A percentile compares a stretch with the other conserved stretches of the same genome.
phyloP scores from a whole-genome alignment of 2,113 vertebrate species.

The Engraulis encrasicolus region DNA sequence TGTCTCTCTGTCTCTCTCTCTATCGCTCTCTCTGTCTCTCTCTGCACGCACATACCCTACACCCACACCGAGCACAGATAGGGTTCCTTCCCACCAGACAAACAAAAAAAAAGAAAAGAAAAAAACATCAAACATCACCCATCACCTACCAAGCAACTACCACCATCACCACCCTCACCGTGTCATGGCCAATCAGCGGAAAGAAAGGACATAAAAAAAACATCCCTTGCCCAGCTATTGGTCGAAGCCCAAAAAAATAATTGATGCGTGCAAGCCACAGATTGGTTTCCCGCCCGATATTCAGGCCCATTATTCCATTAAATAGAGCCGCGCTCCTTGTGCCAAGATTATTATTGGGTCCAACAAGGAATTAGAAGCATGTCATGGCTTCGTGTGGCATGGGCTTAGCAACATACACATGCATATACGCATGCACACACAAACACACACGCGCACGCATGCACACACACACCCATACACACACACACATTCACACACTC shows the following conservation, averaged over 20 bases:
- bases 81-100: no score
- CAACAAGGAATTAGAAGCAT: constrained; percentile 78
- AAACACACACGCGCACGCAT: no score
- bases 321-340: constrained; percentile 70
- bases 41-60: no score
- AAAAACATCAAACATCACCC: neutral
- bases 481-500: no score
- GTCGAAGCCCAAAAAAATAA: constrained; percentile 77
- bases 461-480: no score
- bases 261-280: constrained; percentile 81
- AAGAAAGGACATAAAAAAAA: constrained; percentile 50
- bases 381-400: constrained; percentile 67
- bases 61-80: no score
- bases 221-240: constrained; percentile 69
- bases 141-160: no score
- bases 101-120: neutral
- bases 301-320: constrained; percentile 80
- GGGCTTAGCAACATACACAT: constrained; percentile 46
- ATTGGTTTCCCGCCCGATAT: constrained; percentile 80
- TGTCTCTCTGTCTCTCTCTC: no score
- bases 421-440: no score
- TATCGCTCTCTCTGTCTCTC: no score
- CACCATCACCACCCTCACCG: no score
- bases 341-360: constrained; percentile 76
- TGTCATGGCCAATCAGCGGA: neutral